phyloP scores from a whole-genome alignment of 2,888 invertebrate species.

The Glyphotaelius pellucidus region DNA sequence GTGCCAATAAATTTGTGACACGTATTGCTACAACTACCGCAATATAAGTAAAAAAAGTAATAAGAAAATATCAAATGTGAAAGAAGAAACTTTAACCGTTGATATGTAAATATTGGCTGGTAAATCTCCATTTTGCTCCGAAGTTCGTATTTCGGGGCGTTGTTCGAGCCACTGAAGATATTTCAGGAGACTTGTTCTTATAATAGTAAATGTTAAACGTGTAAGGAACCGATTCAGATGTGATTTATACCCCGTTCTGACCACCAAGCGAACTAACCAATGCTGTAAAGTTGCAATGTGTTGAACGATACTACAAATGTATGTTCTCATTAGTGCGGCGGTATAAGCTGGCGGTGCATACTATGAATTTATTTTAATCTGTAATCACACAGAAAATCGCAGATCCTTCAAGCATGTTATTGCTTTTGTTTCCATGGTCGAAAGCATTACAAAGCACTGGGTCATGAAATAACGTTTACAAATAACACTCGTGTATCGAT shows the following conservation, averaged over 20 bases:
- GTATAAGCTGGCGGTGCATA: neutral
- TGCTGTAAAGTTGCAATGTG: conserved; percentile 3
- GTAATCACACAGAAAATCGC: neutral
- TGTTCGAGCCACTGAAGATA: conserved; percentile 25
- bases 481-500: neutral
- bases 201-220: conserved; percentile 30
- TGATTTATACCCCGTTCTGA: conserved; percentile 21
- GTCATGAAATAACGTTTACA: neutral
- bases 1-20: no score
- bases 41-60: neutral
- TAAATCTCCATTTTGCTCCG: neutral
- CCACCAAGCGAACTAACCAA: neutral
- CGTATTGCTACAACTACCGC: no score
- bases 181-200: conserved; percentile 25
- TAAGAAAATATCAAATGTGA: neutral
- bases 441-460: neutral
- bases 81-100: neutral
- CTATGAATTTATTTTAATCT: neutral
- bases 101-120: neutral
- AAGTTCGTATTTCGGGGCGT: neutral
- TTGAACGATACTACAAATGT: neutral
- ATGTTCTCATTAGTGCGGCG: neutral
- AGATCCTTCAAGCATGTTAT: neutral
- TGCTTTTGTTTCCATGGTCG: neutral
- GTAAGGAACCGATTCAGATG: conserved; percentile 15